These are phyloP conservation scores for Aquatica leii DNA, from an alignment of 2,888 invertebrate species.

Conservation along the genomic window DNA sequence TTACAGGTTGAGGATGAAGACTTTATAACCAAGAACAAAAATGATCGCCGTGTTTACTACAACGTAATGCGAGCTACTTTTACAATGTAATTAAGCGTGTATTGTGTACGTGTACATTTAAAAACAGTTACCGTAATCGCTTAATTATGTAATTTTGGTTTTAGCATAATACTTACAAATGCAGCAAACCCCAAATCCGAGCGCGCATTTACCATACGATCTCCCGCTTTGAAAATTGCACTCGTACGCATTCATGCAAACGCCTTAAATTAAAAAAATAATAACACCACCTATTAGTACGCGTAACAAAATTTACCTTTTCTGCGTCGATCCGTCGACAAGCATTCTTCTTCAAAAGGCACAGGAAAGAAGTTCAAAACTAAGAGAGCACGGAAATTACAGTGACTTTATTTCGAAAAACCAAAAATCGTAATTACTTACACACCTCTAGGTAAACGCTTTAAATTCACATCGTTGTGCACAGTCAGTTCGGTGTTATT, in stretches of 20 bases:
- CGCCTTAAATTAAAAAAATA: slow-evolving; percentile 61
- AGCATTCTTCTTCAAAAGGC: slow-evolving; percentile 82
- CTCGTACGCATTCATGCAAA: slow-evolving; percentile 86
- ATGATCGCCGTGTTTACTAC: no score
- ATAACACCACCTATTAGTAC: background rate
- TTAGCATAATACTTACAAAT: slow-evolving; percentile 83
- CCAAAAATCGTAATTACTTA: slow-evolving; percentile 26
- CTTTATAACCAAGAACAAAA: no score
- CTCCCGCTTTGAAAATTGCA: slow-evolving; percentile 77
- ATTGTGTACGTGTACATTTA: no score
- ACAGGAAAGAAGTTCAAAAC: slow-evolving; percentile 86
- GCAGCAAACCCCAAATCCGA: slow-evolving; percentile 87
- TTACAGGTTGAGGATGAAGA: no score
- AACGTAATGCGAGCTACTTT: no score
- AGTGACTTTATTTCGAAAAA: no score
- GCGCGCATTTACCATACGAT: slow-evolving; percentile 80
- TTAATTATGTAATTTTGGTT: no score
- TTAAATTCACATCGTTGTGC: slow-evolving; percentile 15
- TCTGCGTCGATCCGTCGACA: slow-evolving; percentile 74
- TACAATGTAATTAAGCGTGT: no score
- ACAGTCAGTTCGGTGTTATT: slow-evolving; percentile 1
- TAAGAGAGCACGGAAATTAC: slow-evolving; percentile 50
- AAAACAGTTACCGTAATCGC: no score
- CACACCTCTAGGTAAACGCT: slow-evolving; percentile 48
- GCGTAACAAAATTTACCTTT: slow-evolving; percentile 55